Evolutionary conservation across 2,113 vertebrate species (phyloP).

Genomic region (Zeus faber): DNA sequence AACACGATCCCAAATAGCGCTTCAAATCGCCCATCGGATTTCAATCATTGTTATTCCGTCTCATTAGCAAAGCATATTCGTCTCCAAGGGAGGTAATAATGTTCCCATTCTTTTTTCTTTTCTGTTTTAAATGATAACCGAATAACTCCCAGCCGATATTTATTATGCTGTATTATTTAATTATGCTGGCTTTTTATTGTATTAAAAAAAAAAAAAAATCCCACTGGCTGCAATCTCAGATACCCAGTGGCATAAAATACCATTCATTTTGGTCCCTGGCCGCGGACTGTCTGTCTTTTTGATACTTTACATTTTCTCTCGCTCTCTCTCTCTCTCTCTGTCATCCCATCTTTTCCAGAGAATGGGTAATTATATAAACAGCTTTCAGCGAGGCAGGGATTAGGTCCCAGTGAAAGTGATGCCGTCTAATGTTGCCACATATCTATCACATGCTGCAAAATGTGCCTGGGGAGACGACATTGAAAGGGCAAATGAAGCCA

Average conservation of each 20-base stretch:
- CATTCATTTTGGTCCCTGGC: constrained; percentile 49
- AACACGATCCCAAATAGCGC: too few relatives aligned
- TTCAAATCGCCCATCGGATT: constrained; percentile 37
- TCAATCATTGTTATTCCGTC: constrained; percentile 35
- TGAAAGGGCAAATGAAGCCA: constrained; percentile 15
- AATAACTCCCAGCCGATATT: constrained; percentile 54
- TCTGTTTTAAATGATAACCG: constrained; percentile 47
- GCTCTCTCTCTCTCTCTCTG: constrained; percentile 26
- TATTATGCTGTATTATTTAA: constrained; percentile 58
- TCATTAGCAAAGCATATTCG: constrained; percentile 36
- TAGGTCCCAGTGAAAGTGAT: constrained; percentile 50
- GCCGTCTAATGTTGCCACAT: constrained; percentile 47
- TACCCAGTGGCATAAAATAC: constrained; percentile 48
- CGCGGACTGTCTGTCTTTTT: constrained; percentile 38
- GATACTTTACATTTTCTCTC: neutral
- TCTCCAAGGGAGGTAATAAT: constrained; percentile 42
- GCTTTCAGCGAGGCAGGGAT: constrained; percentile 55
- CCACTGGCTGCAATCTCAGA: constrained; percentile 41
- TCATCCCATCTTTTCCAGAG: constrained; percentile 50
- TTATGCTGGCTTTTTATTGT: constrained; percentile 55
- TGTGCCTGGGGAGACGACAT: constrained; percentile 24
- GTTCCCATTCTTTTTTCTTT: constrained; percentile 42
- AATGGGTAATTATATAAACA: constrained; percentile 68
- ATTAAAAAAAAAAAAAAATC: too few relatives aligned
- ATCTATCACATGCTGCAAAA: constrained; percentile 47